These are phyloP conservation scores for Drosophila borborema DNA, from an alignment of 2,888 invertebrate genomes.

Conservation along the genomic window DNA sequence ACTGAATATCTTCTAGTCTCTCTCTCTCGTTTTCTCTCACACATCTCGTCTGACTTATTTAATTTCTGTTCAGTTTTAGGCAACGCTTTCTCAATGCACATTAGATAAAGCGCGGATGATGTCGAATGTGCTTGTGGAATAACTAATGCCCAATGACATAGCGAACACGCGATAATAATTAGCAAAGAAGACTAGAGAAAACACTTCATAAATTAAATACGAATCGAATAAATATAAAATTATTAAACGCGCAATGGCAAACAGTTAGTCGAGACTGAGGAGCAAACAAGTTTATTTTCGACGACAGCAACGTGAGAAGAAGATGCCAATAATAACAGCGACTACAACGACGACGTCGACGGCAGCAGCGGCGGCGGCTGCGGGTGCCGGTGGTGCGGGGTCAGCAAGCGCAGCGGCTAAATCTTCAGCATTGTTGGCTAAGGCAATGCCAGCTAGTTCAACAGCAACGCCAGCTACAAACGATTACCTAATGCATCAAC, in stretches of 20 bases:
- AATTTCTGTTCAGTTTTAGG: slow-evolving; percentile 21
- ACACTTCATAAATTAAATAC: slow-evolving; percentile 16
- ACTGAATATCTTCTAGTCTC: background rate
- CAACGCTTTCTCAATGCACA: slow-evolving; percentile 13
- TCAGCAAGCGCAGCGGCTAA: slow-evolving; percentile 46
- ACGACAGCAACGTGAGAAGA: slow-evolving; percentile 23
- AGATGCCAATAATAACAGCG: slow-evolving; percentile 78
- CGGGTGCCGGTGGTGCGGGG: background rate
- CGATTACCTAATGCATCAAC: slow-evolving; percentile 73
- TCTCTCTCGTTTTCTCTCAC: background rate
- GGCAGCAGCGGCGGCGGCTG: background rate
- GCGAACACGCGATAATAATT: slow-evolving; percentile 49
- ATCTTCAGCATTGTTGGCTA: slow-evolving; percentile 33
- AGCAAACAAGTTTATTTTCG: slow-evolving; percentile 27
- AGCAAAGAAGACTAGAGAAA: slow-evolving; percentile 34
- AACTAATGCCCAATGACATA: slow-evolving; percentile 38
- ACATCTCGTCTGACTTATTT: slow-evolving; percentile 2
- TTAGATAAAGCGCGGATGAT: slow-evolving; percentile 31
- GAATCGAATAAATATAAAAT: slow-evolving; percentile 20
- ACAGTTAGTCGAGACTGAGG: slow-evolving; percentile 16
- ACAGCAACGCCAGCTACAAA: slow-evolving; percentile 50
- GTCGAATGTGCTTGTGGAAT: slow-evolving; percentile 23
- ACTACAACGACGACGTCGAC: slow-evolving; percentile 59
- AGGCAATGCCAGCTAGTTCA: slow-evolving; percentile 24
- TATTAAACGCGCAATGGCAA: slow-evolving; percentile 40